Evolutionary conservation across 2,797 vertebrate species (phyloP).

Genomic region (Thunnus albacares): DNA sequence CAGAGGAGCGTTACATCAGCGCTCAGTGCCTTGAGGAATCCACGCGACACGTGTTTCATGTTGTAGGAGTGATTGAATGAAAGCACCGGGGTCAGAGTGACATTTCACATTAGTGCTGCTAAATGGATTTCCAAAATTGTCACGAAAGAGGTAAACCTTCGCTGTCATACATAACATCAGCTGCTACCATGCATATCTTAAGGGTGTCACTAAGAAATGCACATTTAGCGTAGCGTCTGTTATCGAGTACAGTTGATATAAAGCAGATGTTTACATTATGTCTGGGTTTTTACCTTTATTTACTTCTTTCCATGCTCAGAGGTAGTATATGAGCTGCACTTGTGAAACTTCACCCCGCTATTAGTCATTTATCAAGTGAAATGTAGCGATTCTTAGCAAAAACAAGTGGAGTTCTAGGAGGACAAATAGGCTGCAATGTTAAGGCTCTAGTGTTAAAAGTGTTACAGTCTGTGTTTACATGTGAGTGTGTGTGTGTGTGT

Average conservation of each 20-base stretch:
- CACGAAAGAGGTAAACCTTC: neutral
- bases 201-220: conserved; percentile 30
- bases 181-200: conserved; percentile 2
- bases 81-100: neutral
- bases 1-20: conserved; percentile 66
- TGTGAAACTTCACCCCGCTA: neutral
- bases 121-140: conserved; percentile 8
- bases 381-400: neutral
- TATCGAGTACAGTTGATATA: conserved; percentile 39
- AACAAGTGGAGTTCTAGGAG: conserved; percentile 15
- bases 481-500: neutral
- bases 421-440: conserved; percentile 34
- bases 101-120: neutral
- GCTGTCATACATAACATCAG: conserved; percentile 6
- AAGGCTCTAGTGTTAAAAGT: neutral
- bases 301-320: conserved; percentile 35
- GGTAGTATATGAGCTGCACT: conserved; percentile 24
- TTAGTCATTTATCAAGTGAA: conserved; percentile 12
- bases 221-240: conserved; percentile 33
- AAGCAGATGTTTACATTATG: conserved; percentile 70
- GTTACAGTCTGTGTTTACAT: conserved; percentile 20
- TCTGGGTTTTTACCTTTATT: conserved; percentile 58
- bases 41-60: neutral
- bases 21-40: conserved; percentile 43
- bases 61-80: conserved; percentile 22